Evolutionary conservation across 2,797 vertebrate genomes (phyloP).

Genomic region (Coreius guichenoti): DNA sequence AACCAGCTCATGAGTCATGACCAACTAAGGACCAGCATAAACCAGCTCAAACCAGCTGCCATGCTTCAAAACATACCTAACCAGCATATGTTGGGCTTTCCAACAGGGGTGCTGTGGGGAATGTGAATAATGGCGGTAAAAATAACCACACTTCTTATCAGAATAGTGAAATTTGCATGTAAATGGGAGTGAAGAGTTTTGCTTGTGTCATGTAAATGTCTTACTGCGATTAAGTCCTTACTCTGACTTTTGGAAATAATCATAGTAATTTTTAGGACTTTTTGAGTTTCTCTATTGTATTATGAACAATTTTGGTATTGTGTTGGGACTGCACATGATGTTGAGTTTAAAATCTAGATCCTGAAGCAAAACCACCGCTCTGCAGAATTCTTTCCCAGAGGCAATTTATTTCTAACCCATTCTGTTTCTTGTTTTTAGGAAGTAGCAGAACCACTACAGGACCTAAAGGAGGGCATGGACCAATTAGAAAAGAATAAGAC

Average conservation of each 20-base stretch:
- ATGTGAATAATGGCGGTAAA: too few relatives aligned
- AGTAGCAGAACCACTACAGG: conserved; percentile 95
- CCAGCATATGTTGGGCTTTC: too few relatives aligned
- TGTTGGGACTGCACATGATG: background rate
- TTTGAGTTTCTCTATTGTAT: background rate
- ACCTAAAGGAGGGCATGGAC: conserved; percentile 98
- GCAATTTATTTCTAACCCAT: background rate
- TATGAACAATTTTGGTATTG: background rate
- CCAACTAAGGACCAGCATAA: too few relatives aligned
- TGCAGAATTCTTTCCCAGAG: background rate
- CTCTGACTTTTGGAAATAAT: background rate
- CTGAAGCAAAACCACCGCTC: background rate
- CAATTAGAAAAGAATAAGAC: conserved; percentile 97
- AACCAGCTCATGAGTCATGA: too few relatives aligned
- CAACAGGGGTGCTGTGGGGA: too few relatives aligned
- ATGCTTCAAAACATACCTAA: too few relatives aligned
- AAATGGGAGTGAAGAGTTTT: background rate
- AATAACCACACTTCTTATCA: background rate
- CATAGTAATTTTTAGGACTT: background rate
- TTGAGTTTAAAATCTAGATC: background rate
- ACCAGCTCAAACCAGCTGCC: too few relatives aligned
- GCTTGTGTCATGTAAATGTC: too few relatives aligned
- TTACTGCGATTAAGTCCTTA: background rate
- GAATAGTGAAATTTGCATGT: background rate
- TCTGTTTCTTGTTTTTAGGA: conserved; percentile 77